Conservation (phyloP, 2,888 invertebrate species). For the Branchellion lobata region DNA sequence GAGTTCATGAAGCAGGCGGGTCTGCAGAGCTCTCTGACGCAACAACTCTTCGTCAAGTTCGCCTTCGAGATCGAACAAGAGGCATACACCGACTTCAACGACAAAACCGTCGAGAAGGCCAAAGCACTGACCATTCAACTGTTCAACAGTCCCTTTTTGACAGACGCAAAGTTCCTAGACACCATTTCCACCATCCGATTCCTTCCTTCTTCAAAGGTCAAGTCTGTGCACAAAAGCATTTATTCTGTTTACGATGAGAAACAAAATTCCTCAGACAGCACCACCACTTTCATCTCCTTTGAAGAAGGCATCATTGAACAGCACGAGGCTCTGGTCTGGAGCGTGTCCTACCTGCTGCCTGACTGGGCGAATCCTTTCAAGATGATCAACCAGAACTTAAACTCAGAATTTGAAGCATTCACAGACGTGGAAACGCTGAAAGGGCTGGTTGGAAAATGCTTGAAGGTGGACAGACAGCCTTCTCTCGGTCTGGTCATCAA, state of each 20-base stretch:
- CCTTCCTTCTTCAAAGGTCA: constrained; percentile 51
- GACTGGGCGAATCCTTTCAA: constrained; percentile 54
- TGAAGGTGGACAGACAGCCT: constrained; percentile 49
- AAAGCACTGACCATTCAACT: constrained; percentile 50
- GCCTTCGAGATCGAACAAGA: constrained; percentile 51
- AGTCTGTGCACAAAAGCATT: constrained; percentile 48
- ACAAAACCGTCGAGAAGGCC: constrained; percentile 51
- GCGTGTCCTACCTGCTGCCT: constrained; percentile 50
- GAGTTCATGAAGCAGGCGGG: constrained; percentile 51
- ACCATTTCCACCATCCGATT: constrained; percentile 50
- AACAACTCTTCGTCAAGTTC: constrained; percentile 50
- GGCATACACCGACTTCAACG: constrained; percentile 45
- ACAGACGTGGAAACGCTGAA: constrained; percentile 40
- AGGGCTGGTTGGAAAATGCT: constrained; percentile 41
- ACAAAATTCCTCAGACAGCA: background rate
- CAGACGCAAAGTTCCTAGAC: constrained; percentile 48
- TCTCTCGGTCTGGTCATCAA: constrained; percentile 44
- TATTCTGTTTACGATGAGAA: constrained; percentile 46
- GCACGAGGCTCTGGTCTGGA: constrained; percentile 52
- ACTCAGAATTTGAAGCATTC: background rate
- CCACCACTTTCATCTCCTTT: constrained; percentile 51
- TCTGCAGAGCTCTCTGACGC: constrained; percentile 48
- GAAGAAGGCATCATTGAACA: constrained; percentile 49
- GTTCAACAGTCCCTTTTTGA: constrained; percentile 48
- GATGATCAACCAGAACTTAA: constrained; percentile 48